Base-by-base conservation (phyloP, 2,797 vertebrate species). In the Acomys russatus region DNA sequence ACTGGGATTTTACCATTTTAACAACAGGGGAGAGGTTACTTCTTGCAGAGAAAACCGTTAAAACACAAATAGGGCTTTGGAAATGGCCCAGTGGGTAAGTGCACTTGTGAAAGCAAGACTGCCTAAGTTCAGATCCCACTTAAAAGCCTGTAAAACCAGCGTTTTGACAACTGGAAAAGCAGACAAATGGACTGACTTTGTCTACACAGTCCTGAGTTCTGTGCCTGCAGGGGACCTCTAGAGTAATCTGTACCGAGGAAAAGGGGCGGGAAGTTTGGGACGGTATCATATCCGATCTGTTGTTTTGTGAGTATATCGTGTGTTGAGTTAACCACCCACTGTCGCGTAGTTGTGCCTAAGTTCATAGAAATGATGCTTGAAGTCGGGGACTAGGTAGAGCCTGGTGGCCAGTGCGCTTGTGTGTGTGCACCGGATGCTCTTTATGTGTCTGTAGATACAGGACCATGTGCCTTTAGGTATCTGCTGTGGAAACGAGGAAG, bases 271-370 rank as follows among this genome's bases (percentile, higher is more conserved):
- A 17, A 66, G 17, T 38, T 79, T 89, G 90, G 82, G 35, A 78
- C 20, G 23, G 20, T 44, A 12, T 28, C 87, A 77, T n/a, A 66
- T 64, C 83, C 59, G 59, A 33, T 71, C 66, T 17, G 10, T n/a
- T 49, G 17, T 76, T 61, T n/a, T 61, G 25, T 63, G 18, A 7
- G 33, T 38, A 85, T 56, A 51, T 92, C 86, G 64, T 18, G 14
- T 89, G 74, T n/a, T 74, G 38, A 94, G 77, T 68, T 79, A 87
- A 88, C 71, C n/a, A 79, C 38, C 15, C 54, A 63, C 66, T 56
- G 44, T 18, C 54, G 38, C 73, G n/a, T 61, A 51, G 33, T 64
- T 61, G 25, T 51, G 49, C 28, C 54, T 44, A 22, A 61, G 22
- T 17, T 6, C 7, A 2, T n/a, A 30, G 44, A 77, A 70, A 64